Evolutionary conservation across 2,888 invertebrate genomes (phyloP).

Genomic region (Eupithecia exiguata): DNA sequence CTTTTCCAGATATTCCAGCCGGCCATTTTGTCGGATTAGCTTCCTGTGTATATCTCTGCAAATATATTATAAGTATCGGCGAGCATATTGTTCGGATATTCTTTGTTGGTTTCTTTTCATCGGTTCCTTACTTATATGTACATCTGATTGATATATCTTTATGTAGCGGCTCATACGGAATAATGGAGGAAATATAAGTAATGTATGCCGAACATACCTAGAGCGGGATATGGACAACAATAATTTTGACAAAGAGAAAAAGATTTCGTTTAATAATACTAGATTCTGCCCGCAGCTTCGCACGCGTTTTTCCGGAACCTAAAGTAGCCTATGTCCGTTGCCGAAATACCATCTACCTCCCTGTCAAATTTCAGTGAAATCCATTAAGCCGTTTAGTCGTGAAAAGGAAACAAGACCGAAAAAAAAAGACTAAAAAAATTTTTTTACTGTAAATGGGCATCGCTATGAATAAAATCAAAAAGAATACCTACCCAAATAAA

Average conservation of each 20-base stretch:
- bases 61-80: not conserved
- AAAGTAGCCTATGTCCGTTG: too few species aligned
- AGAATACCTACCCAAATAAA: too few species aligned
- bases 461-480: too few species aligned
- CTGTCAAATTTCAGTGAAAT: too few species aligned
- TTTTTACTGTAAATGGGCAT: too few species aligned
- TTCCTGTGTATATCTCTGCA: not conserved
- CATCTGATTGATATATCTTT: not conserved
- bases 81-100: not conserved
- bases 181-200: not conserved
- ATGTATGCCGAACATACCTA: not conserved
- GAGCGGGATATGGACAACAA: not conserved
- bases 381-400: too few species aligned
- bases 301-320: too few species aligned
- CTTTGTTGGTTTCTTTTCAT: not conserved
- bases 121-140: not conserved
- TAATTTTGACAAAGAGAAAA: too few species aligned
- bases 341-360: too few species aligned
- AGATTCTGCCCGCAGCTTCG: too few species aligned
- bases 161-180: not conserved
- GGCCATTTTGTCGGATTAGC: not conserved
- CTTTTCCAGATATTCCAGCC: constrained; percentile 24
- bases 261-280: not conserved
- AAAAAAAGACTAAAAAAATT: too few species aligned
- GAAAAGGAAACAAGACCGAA: too few species aligned